Evolutionary conservation across 2,888 invertebrate genomes (phyloP).

Genomic region (Galerucella calmariensis): DNA sequence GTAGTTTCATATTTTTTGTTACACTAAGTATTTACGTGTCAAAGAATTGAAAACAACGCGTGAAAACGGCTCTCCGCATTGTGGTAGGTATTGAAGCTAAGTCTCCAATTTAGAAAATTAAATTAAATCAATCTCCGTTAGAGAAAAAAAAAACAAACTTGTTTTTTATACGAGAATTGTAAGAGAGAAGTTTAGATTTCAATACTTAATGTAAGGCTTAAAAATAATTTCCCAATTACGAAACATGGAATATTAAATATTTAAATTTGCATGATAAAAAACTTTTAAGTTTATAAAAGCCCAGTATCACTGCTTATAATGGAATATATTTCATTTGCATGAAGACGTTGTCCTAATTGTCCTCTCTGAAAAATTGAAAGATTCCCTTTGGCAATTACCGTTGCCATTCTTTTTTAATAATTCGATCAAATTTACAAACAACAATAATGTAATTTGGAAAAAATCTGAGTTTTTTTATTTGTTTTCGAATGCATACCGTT

Average conservation of each 20-base stretch:
- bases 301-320: conserved; percentile 55
- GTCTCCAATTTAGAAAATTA: background rate
- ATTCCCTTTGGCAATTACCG: conserved; percentile 33
- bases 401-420: conserved; percentile 18
- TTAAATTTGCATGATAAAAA: conserved; percentile 55
- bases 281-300: conserved; percentile 54
- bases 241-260: conserved; percentile 58
- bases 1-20: no score
- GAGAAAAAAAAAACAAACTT: background rate
- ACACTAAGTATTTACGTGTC: no score
- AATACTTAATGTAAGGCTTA: conserved; percentile 47
- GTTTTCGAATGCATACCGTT: no score
- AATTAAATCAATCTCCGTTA: background rate
- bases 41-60: no score
- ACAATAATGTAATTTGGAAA: background rate
- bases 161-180: conserved; percentile 9
- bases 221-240: conserved; percentile 57
- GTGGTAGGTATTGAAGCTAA: background rate
- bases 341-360: conserved; percentile 49
- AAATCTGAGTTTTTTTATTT: background rate
- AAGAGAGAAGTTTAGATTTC: conserved; percentile 37
- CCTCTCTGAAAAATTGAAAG: conserved; percentile 40
- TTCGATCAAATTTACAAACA: background rate
- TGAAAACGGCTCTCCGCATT: no score
- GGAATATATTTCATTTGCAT: conserved; percentile 55